Percentiles rank a stretch among this genome's conserved stretches.
phyloP scores from a whole-genome alignment of 2,888 invertebrate species.

The Carcina quercana region DNA sequence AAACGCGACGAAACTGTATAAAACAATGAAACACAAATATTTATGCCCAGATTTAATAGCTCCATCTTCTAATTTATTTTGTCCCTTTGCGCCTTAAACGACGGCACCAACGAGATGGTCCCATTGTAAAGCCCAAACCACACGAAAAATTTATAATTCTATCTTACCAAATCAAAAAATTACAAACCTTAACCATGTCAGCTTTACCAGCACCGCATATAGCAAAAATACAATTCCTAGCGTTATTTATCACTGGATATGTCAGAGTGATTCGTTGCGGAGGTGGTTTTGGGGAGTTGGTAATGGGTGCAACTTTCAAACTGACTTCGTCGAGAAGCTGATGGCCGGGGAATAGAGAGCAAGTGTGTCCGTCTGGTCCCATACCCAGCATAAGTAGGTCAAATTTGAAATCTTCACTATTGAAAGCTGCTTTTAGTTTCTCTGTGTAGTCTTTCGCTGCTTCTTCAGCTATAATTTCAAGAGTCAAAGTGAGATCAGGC shows the following conservation, averaged over 20 bases:
- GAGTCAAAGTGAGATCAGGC: too few species aligned
- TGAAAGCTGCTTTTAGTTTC: slow-evolving; percentile 78
- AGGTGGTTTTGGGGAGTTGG: slow-evolving; percentile 97
- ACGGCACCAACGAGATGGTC: too few species aligned
- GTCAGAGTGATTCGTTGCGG: slow-evolving; percentile 93
- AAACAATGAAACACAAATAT: too few species aligned
- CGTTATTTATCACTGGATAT: slow-evolving; percentile 90
- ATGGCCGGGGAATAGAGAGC: slow-evolving; percentile 95
- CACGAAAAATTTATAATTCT: too few species aligned
- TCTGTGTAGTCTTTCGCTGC: slow-evolving; percentile 84
- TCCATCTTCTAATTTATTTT: too few species aligned
- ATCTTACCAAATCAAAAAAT: neutral
- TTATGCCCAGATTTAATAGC: too few species aligned
- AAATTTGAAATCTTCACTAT: slow-evolving; percentile 74
- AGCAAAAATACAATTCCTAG: slow-evolving; percentile 88
- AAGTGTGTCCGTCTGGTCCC: slow-evolving; percentile 99
- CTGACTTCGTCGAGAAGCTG: slow-evolving; percentile 75
- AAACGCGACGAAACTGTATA: too few species aligned
- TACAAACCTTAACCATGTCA: slow-evolving; percentile 85
- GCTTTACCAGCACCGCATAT: slow-evolving; percentile 91
- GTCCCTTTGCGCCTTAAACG: too few species aligned
- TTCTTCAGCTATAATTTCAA: slow-evolving; percentile 78
- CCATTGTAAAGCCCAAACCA: too few species aligned
- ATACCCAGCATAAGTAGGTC: slow-evolving; percentile 95
- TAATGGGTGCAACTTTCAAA: slow-evolving; percentile 82